Conservation (phyloP, 2,113 vertebrate species). For the Panthera uncia region DNA sequence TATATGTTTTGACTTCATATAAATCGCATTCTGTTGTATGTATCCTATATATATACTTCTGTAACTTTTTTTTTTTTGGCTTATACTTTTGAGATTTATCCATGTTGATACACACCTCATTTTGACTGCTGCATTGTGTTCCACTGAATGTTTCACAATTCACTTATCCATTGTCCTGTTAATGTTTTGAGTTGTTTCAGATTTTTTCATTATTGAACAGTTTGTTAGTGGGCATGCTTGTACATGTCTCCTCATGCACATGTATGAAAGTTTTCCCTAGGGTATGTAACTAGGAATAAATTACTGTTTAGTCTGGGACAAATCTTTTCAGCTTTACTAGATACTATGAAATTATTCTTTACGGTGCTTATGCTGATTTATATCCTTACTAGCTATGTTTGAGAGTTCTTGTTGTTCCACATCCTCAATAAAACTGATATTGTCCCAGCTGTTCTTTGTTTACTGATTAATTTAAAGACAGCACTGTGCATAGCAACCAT, state of each 20-base stretch:
- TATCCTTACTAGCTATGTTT: background rate
- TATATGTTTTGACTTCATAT: background rate
- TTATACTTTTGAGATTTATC: slow-evolving; percentile 34
- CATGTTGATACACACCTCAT: background rate
- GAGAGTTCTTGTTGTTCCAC: slow-evolving; percentile 43
- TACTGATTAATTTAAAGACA: slow-evolving; percentile 62
- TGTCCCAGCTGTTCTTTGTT: slow-evolving; percentile 68
- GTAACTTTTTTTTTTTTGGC: background rate
- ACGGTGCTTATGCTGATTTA: background rate
- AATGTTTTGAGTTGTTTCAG: background rate
- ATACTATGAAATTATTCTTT: background rate
- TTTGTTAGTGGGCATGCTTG: background rate
- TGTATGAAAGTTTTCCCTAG: background rate
- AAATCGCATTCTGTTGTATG: background rate
- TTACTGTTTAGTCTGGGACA: background rate
- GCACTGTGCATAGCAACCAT: slow-evolving; percentile 60
- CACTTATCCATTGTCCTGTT: background rate
- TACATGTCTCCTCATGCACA: background rate
- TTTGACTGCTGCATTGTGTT: slow-evolving; percentile 24
- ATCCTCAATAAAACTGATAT: slow-evolving; percentile 60
- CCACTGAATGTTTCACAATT: background rate
- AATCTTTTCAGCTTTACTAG: background rate
- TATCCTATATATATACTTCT: background rate
- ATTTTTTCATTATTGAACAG: background rate
- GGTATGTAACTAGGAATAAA: background rate